Evolutionary conservation across 2,113 vertebrate species (phyloP), one percentile per base, ranked within the genome.

Genomic region (Platichthys stellatus): DNA sequence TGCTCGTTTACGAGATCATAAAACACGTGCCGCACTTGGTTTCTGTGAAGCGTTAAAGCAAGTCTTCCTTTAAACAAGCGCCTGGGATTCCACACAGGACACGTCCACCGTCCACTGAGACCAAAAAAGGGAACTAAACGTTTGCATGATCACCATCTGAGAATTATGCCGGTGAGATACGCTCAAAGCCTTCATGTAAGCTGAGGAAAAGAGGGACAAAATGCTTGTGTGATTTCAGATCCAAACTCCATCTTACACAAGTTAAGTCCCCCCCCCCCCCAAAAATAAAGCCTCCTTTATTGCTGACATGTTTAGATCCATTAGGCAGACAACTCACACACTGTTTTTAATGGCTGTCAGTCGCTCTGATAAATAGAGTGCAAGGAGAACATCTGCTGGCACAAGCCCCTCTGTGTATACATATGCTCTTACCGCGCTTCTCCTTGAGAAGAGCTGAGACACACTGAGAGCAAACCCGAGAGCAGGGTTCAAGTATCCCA

Each of bases 1-100:
- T 92, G 90, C 90, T 93, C 90, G 83, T 94, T 94, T 94, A 95
- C 89, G 87, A 95, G 92, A 93, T 91, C 93, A 93, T 94, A 94
- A 95, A 94, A 94, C 92, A 95, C 82, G 87, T 87, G 89, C 87
- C 78, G 86, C 61, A 79, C 89, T 94, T 89, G 87, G 92, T 92
- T 89, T 92, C 89, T 94, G 93, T 78, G 91, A 92, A 88, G 89
- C 85, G 90, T 93, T 93, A 94, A 93, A 92, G 89, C 88, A 88
- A 92, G 87, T 88, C 84, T 92, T 90, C 91, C 84, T 73, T 94
- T 94, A 94, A 93, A 94, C 90, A 90, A 89, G 88, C 21, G 63
- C 84, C 76, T 76, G 78, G 80, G 86, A 91, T 90, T 92, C 83
- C 89, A 89, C 89, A 91, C 78, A 73, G 86, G 75, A 82, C 78